Conservation (phyloP, 2,888 invertebrate genomes). For the Lordiphosa andalusiaca region DNA sequence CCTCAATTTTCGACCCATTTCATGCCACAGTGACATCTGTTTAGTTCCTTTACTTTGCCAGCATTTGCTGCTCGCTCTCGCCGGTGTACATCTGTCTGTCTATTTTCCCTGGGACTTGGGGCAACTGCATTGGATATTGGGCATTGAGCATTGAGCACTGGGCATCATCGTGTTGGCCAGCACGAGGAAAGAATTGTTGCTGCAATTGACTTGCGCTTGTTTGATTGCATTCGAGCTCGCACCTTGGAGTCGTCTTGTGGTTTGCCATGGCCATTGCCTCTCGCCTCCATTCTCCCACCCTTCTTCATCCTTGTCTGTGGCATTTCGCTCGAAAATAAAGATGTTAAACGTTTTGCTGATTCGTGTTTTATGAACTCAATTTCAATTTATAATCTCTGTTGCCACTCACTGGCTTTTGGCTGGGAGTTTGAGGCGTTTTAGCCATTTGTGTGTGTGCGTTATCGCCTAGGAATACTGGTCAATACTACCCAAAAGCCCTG, state of each 20-base stretch:
- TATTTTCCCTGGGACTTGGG: constrained; percentile 40
- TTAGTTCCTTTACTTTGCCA: constrained; percentile 19
- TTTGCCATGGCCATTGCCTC: constrained; percentile 26
- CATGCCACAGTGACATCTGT: constrained; percentile 32
- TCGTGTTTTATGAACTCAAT: constrained; percentile 79
- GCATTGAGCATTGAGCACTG: background rate
- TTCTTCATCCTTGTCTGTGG: constrained; percentile 42
- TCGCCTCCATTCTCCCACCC: constrained; percentile 1
- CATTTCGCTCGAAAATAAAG: constrained; percentile 74
- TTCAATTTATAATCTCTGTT: constrained; percentile 77
- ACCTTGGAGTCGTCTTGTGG: constrained; percentile 63
- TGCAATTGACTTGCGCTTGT: constrained; percentile 70
- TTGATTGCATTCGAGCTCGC: constrained; percentile 74
- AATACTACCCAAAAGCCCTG: constrained; percentile 32
- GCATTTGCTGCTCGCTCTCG: constrained; percentile 50
- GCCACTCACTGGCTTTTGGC: constrained; percentile 64
- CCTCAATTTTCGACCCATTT: background rate
- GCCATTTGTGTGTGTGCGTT: constrained; percentile 74
- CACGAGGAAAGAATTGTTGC: constrained; percentile 36
- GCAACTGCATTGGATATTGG: constrained; percentile 29
- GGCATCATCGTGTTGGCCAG: constrained; percentile 8
- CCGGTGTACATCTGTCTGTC: constrained; percentile 64
- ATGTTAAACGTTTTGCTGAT: constrained; percentile 78
- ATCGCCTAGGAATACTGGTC: constrained; percentile 63
- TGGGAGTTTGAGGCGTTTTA: constrained; percentile 61